Conservation (phyloP, 2,888 invertebrate genomes). For the Plemyria rubiginata region DNA sequence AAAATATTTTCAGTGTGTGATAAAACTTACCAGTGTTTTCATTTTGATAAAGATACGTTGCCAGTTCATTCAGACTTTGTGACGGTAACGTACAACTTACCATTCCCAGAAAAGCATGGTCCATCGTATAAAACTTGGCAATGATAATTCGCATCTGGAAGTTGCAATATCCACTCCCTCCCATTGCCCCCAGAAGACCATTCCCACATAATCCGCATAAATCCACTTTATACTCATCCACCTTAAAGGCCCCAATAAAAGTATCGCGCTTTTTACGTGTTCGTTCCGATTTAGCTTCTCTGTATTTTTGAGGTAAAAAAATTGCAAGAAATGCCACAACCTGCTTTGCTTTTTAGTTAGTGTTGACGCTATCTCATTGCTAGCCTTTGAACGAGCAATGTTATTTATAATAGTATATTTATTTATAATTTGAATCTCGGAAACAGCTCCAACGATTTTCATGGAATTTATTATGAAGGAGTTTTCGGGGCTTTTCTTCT, state of each 20-base stretch:
- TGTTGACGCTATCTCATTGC: too few species aligned
- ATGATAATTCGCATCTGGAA: constrained; percentile 1
- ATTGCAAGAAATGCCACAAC: constrained; percentile 4
- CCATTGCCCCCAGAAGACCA: constrained; percentile 58
- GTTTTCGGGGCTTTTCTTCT: too few species aligned
- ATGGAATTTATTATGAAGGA: too few species aligned
- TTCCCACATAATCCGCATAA: constrained; percentile 79
- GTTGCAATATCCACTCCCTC: constrained; percentile 37
- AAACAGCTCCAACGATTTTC: too few species aligned
- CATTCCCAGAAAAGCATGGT: constrained; percentile 9
- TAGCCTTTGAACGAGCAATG: too few species aligned
- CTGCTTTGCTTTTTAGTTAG: not conserved
- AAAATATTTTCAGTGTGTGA: too few species aligned
- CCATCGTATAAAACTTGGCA: not conserved
- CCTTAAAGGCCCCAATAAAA: constrained; percentile 83
- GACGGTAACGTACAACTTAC: not conserved
- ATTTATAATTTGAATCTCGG: too few species aligned
- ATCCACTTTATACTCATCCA: constrained; percentile 84
- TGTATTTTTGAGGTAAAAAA: constrained; percentile 27
- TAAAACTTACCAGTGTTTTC: not conserved
- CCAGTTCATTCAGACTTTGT: too few species aligned
- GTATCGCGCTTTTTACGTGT: constrained; percentile 64
- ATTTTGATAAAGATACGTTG: not conserved
- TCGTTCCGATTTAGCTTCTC: constrained; percentile 25
- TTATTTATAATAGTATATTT: too few species aligned